Percentiles rank a stretch among this genome's conserved stretches.
phyloP scores from a whole-genome alignment of 1,140 invertebrate species.

The Drosophila sturtevanti region DNA sequence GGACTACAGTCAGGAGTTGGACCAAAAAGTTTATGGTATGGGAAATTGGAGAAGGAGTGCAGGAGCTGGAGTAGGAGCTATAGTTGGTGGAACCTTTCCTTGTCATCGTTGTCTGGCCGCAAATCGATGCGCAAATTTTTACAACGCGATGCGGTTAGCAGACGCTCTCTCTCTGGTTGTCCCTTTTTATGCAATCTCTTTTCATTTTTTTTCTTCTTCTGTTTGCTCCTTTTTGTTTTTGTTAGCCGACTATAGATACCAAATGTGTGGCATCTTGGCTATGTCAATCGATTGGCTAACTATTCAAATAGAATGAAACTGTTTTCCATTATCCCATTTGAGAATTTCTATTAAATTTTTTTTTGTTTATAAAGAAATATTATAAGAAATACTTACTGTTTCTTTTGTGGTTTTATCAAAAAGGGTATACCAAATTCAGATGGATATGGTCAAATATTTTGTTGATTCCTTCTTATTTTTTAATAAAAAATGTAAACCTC shows the following conservation, averaged over 20 bases:
- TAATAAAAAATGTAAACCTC: conserved; percentile 45
- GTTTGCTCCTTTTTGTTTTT: conserved; percentile 2
- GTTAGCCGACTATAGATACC: background rate
- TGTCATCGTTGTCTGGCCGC: conserved; percentile 63
- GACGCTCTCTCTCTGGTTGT: conserved; percentile 27
- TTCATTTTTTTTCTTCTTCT: conserved; percentile 19
- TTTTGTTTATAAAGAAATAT: too few species aligned
- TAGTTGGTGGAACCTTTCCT: conserved; percentile 38
- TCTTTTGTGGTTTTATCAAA: background rate
- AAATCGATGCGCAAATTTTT: conserved; percentile 79
- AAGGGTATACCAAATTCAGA: background rate
- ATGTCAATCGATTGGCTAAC: background rate
- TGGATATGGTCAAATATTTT: background rate
- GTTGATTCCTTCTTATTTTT: conserved; percentile 34
- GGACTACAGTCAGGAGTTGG: conserved; percentile 16
- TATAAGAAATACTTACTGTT: background rate
- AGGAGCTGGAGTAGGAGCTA: background rate
- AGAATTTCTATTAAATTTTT: background rate
- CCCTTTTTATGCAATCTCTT: background rate
- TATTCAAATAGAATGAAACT: too few species aligned
- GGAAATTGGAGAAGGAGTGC: background rate
- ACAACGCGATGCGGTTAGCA: conserved; percentile 69
- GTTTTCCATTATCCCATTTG: background rate
- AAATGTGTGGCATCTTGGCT: background rate
- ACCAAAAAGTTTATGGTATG: too few species aligned